These are phyloP conservation scores for Agelastica alni DNA, from an alignment of 2,888 invertebrate genomes.

Conservation along the genomic window DNA sequence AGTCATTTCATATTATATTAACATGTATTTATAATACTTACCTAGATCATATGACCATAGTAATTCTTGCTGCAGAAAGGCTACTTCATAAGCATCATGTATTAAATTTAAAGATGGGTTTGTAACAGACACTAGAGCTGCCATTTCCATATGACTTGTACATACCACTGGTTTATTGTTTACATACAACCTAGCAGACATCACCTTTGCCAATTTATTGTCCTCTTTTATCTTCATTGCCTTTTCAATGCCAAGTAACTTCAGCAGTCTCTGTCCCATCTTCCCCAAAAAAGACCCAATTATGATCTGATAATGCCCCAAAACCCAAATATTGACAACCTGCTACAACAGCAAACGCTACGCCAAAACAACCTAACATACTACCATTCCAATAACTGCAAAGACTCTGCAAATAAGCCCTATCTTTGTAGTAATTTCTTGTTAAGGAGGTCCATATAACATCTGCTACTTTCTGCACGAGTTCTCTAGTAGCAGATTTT, in stretches of 20 bases:
- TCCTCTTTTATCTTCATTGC: slow-evolving; percentile 93
- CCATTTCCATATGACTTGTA: slow-evolving; percentile 87
- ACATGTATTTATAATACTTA: too few species aligned
- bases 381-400: slow-evolving; percentile 93
- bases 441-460: slow-evolving; percentile 93
- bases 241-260: slow-evolving; percentile 86
- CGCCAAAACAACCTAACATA: slow-evolving; percentile 94
- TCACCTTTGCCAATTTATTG: slow-evolving; percentile 84
- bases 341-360: slow-evolving; percentile 96
- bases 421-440: slow-evolving; percentile 91
- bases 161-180: slow-evolving; percentile 91
- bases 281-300: slow-evolving; percentile 95
- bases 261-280: slow-evolving; percentile 83
- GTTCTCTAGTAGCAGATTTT: slow-evolving; percentile 75
- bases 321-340: slow-evolving; percentile 91
- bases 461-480: slow-evolving; percentile 92
- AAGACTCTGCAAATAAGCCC: slow-evolving; percentile 90
- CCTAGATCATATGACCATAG: slow-evolving; percentile 83
- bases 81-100: slow-evolving; percentile 87
- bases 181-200: slow-evolving; percentile 86
- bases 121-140: slow-evolving; percentile 90
- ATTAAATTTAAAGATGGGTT: slow-evolving; percentile 87
- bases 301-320: slow-evolving; percentile 90
- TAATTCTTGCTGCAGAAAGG: slow-evolving; percentile 83
- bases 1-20: too few species aligned